Conservation (phyloP, 2,888 invertebrate genomes). For the Himalopsyche kuldschensis region DNA sequence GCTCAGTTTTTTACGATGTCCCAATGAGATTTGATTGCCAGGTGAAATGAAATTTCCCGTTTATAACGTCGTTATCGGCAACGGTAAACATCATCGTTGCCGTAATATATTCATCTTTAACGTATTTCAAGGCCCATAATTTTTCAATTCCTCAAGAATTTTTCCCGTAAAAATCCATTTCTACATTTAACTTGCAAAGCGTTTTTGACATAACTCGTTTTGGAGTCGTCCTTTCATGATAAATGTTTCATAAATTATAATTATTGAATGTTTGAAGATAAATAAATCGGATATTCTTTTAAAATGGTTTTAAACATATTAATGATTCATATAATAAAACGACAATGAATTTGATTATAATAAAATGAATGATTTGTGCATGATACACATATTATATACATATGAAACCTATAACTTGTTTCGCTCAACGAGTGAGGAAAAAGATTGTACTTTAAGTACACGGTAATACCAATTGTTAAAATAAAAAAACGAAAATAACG, state of each 20-base stretch:
- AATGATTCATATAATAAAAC: no score
- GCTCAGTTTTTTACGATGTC: slow-evolving; percentile 4
- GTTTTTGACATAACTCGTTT: neutral
- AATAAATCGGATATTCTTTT: neutral
- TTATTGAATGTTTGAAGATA: neutral
- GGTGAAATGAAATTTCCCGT: slow-evolving; percentile 18
- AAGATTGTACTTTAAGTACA: no score
- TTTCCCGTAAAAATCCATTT: neutral
- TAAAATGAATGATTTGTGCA: no score
- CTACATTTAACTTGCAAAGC: neutral
- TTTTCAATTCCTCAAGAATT: neutral
- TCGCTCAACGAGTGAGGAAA: no score
- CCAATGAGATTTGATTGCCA: slow-evolving; percentile 22
- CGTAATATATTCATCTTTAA: slow-evolving; percentile 2
- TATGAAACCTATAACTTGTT: no score
- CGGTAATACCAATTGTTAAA: no score
- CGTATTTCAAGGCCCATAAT: slow-evolving; percentile 1
- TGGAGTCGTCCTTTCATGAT: neutral
- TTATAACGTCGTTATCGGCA: slow-evolving; percentile 15
- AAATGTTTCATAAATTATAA: neutral
- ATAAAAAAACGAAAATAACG: no score
- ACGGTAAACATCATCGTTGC: slow-evolving; percentile 13
- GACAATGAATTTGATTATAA: no score
- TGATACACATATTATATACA: no score
- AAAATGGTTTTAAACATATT: no score